Evolutionary conservation across 2,888 invertebrate species (phyloP), one percentile per base, ranked within the genome.

Genomic region (Syrista parreyssii): DNA sequence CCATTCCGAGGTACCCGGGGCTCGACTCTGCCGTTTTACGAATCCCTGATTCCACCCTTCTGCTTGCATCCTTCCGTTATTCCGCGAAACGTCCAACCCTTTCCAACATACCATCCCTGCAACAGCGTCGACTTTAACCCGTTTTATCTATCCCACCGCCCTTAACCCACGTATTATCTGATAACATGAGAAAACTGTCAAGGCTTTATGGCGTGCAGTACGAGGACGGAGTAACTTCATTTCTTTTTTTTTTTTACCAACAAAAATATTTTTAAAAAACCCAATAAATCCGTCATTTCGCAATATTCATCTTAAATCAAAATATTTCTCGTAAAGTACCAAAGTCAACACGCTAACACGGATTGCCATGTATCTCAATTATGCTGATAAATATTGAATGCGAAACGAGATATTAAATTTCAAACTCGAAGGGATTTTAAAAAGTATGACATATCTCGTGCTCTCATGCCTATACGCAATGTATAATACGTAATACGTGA

Each of bases 11-110:
- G 79, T 78, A 73, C 80, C 80, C 71, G 79, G 40, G 80, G 82
- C 85, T 85, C 83, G 83, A 83, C 84, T 84, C 74, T 40, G 15
- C 36, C 86, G 86, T 88, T 89, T 88, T 85, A 87, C 87, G 87
- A 88, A 89, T 89, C 88, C 85, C 82, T 84, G 86, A 86, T 88
- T 86, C 84, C 85, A 82, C 84, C 36, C 31, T 32, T 71, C 71
- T 30, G 12, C 32, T 34, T 74, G 35, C 74, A 15, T 33, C 74
- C 74, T 32, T 32, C 71, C 71, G 31, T 55, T 55, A 55, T 55
- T 23, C 23, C 55, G 23, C 55, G 55, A 55, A 55, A 55, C 55
- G 55, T 55, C 23, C 55, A 55, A 55, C 55, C 55, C 55, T 55
- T 55, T 55, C 6, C 55, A 9, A 55, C 55, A 0, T 55, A 23